A percentile compares a stretch with the other conserved stretches of the same genome.
phyloP scores from a whole-genome alignment of 2,797 vertebrate genomes.

The Limosa lapponica region DNA sequence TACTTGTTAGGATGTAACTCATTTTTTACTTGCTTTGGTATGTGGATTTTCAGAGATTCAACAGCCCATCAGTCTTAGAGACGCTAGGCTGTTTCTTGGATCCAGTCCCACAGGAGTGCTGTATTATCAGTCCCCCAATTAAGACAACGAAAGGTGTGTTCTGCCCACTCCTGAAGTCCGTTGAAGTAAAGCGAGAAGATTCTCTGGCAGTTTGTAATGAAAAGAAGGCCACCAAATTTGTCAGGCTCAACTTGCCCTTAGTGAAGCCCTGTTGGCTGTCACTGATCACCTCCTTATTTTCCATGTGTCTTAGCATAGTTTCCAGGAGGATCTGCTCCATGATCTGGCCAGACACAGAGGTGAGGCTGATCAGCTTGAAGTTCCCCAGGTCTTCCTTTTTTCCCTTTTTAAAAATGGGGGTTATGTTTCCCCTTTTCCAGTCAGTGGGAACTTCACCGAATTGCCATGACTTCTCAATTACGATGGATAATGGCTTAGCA shows the following conservation, averaged over 20 bases:
- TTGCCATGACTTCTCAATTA: neutral
- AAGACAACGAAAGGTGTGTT: neutral
- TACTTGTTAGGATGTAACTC: neutral
- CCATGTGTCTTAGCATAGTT: neutral
- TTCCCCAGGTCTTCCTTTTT: neutral
- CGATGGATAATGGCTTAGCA: neutral
- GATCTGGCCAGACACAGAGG: neutral
- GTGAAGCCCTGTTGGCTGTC: neutral
- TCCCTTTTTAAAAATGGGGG: neutral
- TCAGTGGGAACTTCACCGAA: neutral
- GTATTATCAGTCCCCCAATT: neutral
- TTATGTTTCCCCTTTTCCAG: neutral
- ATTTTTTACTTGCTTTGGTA: neutral
- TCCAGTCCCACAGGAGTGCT: accelerated
- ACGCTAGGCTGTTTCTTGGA: neutral
- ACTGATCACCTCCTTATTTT: neutral
- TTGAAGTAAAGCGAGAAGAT: neutral
- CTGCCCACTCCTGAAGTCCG: neutral
- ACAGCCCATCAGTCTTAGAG: neutral
- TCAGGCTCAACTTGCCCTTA: neutral
- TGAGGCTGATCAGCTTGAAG: neutral
- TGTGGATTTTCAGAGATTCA: neutral
- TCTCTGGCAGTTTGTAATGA: neutral
- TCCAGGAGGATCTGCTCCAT: neutral
- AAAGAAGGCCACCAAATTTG: neutral